phyloP scores from a whole-genome alignment of 2,888 invertebrate species.

The Leptopilina drosophilae region DNA sequence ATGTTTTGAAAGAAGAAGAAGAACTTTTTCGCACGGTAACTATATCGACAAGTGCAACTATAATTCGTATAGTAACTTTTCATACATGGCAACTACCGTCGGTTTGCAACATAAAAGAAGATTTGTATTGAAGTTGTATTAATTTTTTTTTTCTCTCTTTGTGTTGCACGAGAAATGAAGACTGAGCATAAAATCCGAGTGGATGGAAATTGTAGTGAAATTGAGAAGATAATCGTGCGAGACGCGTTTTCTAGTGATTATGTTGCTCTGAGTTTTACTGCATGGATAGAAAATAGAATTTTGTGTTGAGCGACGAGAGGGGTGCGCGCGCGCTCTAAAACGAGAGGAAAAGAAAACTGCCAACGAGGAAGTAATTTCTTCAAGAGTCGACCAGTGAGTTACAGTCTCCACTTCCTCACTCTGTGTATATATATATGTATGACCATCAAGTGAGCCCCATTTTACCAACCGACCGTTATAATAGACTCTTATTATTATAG shows the following conservation, averaged over 20 bases:
- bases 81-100: too few relatives aligned
- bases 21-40: too few relatives aligned
- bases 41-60: too few relatives aligned
- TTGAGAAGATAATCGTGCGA: conserved; percentile 13
- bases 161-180: neutral
- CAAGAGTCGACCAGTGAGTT: conserved; percentile 31
- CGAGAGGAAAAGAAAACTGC: conserved; percentile 31
- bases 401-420: conserved; percentile 1
- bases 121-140: too few relatives aligned
- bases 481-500: conserved; percentile 27
- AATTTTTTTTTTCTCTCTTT: too few relatives aligned
- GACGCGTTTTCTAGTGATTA: conserved; percentile 13
- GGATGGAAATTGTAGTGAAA: conserved; percentile 30
- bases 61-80: too few relatives aligned
- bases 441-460: conserved; percentile 32
- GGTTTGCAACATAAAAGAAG: too few relatives aligned
- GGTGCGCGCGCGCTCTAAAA: neutral
- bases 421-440: neutral
- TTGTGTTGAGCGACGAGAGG: neutral
- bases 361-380: conserved; percentile 41
- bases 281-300: conserved; percentile 20
- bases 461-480: conserved; percentile 37
- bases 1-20: too few relatives aligned
- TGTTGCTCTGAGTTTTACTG: conserved; percentile 11
- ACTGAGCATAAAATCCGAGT: neutral